phyloP scores from a whole-genome alignment of 2,888 invertebrate genomes.

The Xestia c-nigrum region DNA sequence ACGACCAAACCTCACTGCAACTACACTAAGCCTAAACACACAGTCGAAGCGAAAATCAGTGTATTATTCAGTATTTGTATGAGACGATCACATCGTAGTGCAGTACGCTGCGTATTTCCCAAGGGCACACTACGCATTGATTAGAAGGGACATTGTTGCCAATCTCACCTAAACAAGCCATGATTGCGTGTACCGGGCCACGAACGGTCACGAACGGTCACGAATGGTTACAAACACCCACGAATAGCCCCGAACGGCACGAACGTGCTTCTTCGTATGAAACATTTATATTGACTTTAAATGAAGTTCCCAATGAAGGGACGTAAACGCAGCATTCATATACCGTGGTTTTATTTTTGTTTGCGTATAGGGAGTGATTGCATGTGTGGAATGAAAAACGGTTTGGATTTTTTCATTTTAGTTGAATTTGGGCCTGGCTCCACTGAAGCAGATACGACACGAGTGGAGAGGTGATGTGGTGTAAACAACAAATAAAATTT shows the following conservation, averaged over 20 bases:
- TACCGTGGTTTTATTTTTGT: slow-evolving; percentile 47
- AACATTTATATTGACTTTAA: slow-evolving; percentile 62
- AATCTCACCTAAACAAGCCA: slow-evolving; percentile 67
- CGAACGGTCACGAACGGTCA: slow-evolving; percentile 39
- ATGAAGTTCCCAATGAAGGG: slow-evolving; percentile 50
- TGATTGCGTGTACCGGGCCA: slow-evolving; percentile 60
- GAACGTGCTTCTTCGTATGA: slow-evolving; percentile 41
- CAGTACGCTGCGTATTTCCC: slow-evolving; percentile 63
- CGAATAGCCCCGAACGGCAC: not conserved
- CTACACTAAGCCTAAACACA: slow-evolving; percentile 4
- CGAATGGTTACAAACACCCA: not conserved
- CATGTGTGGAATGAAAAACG: slow-evolving; percentile 6
- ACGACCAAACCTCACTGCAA: slow-evolving; percentile 4
- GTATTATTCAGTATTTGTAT: slow-evolving; percentile 59
- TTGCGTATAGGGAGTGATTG: not conserved
- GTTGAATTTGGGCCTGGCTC: not conserved
- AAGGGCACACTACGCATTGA: slow-evolving; percentile 66
- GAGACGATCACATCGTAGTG: slow-evolving; percentile 56
- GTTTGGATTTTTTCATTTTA: not conserved
- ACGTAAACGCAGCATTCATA: slow-evolving; percentile 24
- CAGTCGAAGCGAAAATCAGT: slow-evolving; percentile 38
- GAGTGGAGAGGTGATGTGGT: no score
- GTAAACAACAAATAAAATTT: no score
- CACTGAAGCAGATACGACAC: no score
- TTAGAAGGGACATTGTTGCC: slow-evolving; percentile 69